Evolutionary conservation across 2,888 invertebrate genomes (phyloP).

Genomic region (Atherix ibis): DNA sequence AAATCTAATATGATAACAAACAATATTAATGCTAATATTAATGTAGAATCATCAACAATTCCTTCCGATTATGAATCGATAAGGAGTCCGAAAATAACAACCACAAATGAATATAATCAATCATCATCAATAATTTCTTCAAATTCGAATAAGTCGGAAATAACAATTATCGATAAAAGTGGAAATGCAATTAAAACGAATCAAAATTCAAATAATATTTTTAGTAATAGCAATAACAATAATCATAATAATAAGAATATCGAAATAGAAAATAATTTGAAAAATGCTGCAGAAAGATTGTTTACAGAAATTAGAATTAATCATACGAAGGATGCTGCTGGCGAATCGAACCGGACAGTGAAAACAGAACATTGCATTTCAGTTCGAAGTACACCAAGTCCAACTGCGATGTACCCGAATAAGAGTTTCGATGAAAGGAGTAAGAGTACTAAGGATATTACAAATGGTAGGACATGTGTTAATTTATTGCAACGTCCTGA

Average conservation of each 20-base stretch:
- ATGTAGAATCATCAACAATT: neutral
- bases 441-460: neutral
- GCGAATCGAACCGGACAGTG: too few relatives aligned
- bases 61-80: too few relatives aligned
- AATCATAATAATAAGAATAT: constrained; percentile 23
- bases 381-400: constrained; percentile 4
- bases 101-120: too few relatives aligned
- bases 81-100: too few relatives aligned
- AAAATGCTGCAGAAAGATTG: constrained; percentile 29
- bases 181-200: neutral
- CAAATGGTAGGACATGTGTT: constrained; percentile 5
- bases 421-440: neutral
- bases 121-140: constrained; percentile 5
- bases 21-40: neutral
- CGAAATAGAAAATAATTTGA: constrained; percentile 29
- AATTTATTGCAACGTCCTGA: constrained; percentile 12
- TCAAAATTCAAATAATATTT: constrained; percentile 8
- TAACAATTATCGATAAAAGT: neutral
- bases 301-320: constrained; percentile 31
- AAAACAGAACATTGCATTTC: constrained; percentile 11
- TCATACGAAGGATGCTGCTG: constrained; percentile 14
- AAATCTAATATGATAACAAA: too few relatives aligned
- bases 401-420: neutral
- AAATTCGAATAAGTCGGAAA: neutral
- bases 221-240: too few relatives aligned